phyloP scores from a whole-genome alignment of 1,140 invertebrate species.

The Drosophila bocki region DNA sequence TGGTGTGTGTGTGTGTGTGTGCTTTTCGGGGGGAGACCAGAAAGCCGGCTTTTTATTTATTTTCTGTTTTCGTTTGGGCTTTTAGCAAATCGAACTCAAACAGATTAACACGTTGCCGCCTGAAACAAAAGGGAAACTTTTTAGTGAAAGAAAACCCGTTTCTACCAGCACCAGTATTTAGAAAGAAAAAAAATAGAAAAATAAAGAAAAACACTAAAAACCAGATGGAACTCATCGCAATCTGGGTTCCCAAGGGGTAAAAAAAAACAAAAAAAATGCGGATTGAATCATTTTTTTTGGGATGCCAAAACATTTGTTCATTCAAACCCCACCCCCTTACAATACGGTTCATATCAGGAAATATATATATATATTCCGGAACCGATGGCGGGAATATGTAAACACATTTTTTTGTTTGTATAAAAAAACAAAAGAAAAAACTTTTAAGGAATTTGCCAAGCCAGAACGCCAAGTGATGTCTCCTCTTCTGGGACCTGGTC shows the following conservation, averaged over 20 bases:
- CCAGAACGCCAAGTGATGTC: not conserved
- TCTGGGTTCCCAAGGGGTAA: conserved; percentile 13
- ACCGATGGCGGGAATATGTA: conserved; percentile 14
- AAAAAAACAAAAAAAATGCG: not conserved
- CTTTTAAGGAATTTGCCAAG: conserved; percentile 17
- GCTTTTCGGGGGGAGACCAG: conserved; percentile 16
- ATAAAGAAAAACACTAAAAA: conserved; percentile 21
- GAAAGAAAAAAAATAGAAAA: conserved; percentile 20
- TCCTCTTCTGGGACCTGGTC: not conserved
- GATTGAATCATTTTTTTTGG: conserved; percentile 31
- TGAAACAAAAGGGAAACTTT: conserved; percentile 73
- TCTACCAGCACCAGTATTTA: conserved; percentile 8
- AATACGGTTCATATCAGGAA: conserved; percentile 28
- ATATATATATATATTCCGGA: conserved; percentile 14
- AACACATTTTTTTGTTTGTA: conserved; percentile 20
- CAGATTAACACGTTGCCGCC: conserved; percentile 68
- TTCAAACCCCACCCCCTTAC: not conserved
- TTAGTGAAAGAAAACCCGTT: conserved; percentile 40
- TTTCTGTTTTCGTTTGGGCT: conserved; percentile 32
- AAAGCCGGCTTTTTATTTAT: conserved; percentile 55
- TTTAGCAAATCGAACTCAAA: conserved; percentile 68
- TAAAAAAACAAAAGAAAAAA: conserved; percentile 11
- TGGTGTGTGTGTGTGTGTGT: conserved; percentile 31
- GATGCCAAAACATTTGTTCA: conserved; percentile 29
- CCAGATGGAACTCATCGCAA: conserved; percentile 22